Evolutionary conservation across 2,113 vertebrate genomes (phyloP).

Genomic region (Phrynocephalus versicolor): DNA sequence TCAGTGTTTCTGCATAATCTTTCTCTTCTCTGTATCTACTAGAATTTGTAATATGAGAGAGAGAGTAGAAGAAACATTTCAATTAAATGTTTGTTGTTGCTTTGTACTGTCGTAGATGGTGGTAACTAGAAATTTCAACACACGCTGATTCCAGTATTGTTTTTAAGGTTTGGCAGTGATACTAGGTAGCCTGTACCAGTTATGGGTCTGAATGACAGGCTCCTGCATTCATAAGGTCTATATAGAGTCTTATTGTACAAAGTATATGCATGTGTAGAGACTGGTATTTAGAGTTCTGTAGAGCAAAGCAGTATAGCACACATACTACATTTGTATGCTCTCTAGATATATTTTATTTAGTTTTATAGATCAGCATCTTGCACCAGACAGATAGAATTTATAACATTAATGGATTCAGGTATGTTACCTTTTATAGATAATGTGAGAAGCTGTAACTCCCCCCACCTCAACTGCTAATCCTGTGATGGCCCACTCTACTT

Average conservation of each 20-base stretch:
- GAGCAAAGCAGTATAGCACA: not conserved
- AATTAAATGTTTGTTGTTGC: not conserved
- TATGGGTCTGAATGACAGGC: not conserved
- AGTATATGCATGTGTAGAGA: constrained; percentile 8
- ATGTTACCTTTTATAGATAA: not conserved
- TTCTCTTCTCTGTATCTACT: not conserved
- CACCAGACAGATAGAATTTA: not conserved
- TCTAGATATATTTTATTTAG: not conserved
- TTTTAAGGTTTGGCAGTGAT: not conserved
- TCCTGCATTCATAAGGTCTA: constrained; percentile 8
- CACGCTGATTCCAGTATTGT: not conserved
- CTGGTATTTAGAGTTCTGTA: constrained; percentile 6
- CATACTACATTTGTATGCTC: not conserved
- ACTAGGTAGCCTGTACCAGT: not conserved
- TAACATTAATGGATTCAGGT: not conserved
- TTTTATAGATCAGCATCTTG: not conserved
- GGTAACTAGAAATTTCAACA: not conserved
- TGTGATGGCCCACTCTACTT: not conserved
- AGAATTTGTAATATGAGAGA: not conserved
- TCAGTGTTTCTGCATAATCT: accelerated
- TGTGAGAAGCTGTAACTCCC: not conserved
- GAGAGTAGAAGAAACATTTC: not conserved
- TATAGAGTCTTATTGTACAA: not conserved
- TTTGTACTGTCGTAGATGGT: not conserved
- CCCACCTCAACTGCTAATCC: not conserved